Conservation (phyloP, 1,140 invertebrate genomes). For the Bombus picipes region DNA sequence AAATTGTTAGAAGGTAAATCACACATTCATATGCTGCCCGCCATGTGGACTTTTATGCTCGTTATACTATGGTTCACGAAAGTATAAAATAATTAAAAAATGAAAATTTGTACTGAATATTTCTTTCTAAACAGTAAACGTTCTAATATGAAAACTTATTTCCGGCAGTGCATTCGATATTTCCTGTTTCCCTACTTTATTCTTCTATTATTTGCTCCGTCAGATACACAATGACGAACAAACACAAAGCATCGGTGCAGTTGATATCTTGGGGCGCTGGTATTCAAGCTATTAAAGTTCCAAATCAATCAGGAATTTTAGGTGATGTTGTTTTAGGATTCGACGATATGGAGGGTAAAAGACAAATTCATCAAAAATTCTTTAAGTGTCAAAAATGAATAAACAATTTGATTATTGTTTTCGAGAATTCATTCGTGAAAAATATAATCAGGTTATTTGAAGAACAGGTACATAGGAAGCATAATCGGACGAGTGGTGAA, state of each 20-base stretch:
- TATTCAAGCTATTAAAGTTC: conserved; percentile 84
- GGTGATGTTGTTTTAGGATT: conserved; percentile 86
- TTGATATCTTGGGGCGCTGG: conserved; percentile 86
- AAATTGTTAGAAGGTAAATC: conserved; percentile 70
- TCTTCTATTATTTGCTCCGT: neutral
- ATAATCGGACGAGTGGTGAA: conserved; percentile 86
- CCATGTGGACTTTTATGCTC: neutral
- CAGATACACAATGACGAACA: conserved; percentile 81
- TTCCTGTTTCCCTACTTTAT: neutral
- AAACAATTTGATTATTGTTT: neutral
- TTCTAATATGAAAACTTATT: too few relatives aligned
- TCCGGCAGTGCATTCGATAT: too few relatives aligned
- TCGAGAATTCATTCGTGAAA: conserved; percentile 5
- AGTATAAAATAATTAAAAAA: neutral
- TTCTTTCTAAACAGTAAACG: too few relatives aligned
- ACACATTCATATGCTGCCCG: neutral
- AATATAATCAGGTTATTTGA: conserved; percentile 78
- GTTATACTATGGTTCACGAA: neutral
- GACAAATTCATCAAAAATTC: neutral
- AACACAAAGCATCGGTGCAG: conserved; percentile 80
- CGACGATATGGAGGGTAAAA: conserved; percentile 84
- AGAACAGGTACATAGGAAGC: conserved; percentile 86
- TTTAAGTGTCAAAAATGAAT: too few relatives aligned
- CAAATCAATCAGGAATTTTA: conserved; percentile 84
- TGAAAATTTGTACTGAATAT: too few relatives aligned